Percentiles rank a stretch among this genome's conserved stretches.
These are phyloP conservation scores for Pluvialis apricaria DNA, from an alignment of 2,113 vertebrate species.

Conservation along the genomic window DNA sequence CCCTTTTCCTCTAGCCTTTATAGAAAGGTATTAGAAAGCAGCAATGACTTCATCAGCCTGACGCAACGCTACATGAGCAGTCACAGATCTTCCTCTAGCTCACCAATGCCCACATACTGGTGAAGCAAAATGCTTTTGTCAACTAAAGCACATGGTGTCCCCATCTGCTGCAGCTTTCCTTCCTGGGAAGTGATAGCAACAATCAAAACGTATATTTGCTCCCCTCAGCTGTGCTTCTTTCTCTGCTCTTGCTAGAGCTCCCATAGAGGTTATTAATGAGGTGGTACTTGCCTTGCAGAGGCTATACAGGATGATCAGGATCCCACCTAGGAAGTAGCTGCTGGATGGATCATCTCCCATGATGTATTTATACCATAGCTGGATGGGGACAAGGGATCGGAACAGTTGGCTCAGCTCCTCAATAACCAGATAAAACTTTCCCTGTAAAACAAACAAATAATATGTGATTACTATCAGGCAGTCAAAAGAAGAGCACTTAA, in stretches of 20 bases:
- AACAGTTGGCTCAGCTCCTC: constrained; percentile 98
- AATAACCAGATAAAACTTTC: constrained; percentile 93
- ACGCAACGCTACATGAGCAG: constrained; percentile 25
- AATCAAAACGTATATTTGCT: neutral
- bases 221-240: neutral
- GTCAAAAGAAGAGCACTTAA: neutral
- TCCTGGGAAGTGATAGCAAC: neutral
- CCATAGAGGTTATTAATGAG: rapidly evolving
- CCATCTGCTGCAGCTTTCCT: neutral
- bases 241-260: neutral
- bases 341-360: constrained; percentile 92
- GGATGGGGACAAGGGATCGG: constrained; percentile 93
- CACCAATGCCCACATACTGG: neutral
- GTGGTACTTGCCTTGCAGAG: constrained; percentile 86
- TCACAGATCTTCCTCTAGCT: neutral
- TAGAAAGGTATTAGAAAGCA: neutral
- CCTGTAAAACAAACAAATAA: constrained; percentile 73
- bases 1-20: neutral
- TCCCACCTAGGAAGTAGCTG: constrained; percentile 92
- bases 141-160: neutral
- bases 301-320: constrained; percentile 93
- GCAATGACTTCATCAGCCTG: constrained; percentile 49
- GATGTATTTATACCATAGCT: constrained; percentile 99
- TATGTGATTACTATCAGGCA: neutral
- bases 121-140: neutral